Evolutionary conservation across 2,888 invertebrate genomes (phyloP), one percentile per base, ranked within the genome.

Genomic region (Diploptera punctata): DNA sequence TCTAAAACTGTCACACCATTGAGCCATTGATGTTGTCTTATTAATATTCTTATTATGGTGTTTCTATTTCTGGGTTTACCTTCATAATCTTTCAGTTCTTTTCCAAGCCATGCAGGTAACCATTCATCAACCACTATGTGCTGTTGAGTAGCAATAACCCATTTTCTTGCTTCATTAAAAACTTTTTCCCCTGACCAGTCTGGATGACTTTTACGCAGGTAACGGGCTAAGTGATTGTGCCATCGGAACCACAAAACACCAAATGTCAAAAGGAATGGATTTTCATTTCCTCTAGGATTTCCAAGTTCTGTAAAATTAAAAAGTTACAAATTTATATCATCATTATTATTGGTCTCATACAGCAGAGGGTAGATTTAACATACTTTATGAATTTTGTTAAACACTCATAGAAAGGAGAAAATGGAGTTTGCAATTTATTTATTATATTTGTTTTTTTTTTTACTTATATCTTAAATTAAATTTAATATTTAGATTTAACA

Each of bases 111-210:
- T 61, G 81, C 77, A 3, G 84, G 84, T 49, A 87, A 78, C 87
- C 87, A 87, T 76, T 85, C 83, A 76, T 87, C 82, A 0, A 83
- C 76, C 2, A 85, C 82, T 26, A 87, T 82, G 71, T 83, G 81
- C 76, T 87, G 87, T 73, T 87, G 84, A 1, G 85, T 84, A 16
- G 85, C 87, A 76, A 87, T 85, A 1, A 85, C 85, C 86, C 86
- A 87, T 80, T 86, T 87, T 75, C 87, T 79, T 13, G 87, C 87
- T 80, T 87, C 86, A 76, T 86, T 86, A 78, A 83, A 87, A 67
- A 87, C 78, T 76, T 83, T 80, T 67, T 87, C 87, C 49, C 83
- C 83, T 3, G 81, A 78, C 86, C 86, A 86, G 0, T 78, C 33
- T 0, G 78, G 78, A 75, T 84, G 78, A 19, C 77, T 76, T 7